Conservation (phyloP, 2,888 invertebrate genomes). For the Cephus pulcher region DNA sequence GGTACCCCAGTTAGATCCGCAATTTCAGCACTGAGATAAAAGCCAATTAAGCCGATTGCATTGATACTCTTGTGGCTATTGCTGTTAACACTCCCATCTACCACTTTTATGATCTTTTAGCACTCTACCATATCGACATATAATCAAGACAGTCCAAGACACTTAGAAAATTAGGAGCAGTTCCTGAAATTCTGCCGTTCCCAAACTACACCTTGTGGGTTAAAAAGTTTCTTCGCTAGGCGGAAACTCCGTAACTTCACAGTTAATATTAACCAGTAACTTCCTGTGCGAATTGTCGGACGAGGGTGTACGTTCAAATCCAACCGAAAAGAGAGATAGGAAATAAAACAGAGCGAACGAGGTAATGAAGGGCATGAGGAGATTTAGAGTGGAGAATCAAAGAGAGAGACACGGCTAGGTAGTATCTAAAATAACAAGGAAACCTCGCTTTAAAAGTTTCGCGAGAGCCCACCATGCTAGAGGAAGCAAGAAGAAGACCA, state of each 20-base stretch:
- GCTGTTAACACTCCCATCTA: neutral
- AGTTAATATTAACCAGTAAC: neutral
- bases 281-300: neutral
- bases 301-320: neutral
- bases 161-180: conserved; percentile 36
- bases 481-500: conserved; percentile 5
- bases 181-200: neutral
- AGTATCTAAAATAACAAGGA: neutral
- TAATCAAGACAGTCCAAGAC: conserved; percentile 35
- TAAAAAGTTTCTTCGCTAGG: neutral
- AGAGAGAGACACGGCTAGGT: neutral
- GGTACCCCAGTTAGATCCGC: conserved; percentile 35
- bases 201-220: neutral
- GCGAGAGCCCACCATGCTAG: neutral
- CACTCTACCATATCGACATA: conserved; percentile 14
- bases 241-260: neutral
- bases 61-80: neutral
- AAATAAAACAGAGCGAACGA: neutral
- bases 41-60: conserved; percentile 41
- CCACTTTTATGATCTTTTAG: neutral
- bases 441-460: neutral
- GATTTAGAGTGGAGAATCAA: neutral
- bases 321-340: neutral
- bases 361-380: neutral
- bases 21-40: conserved; percentile 33